A percentile compares a stretch with the other conserved stretches of the same genome.
Conservation (phyloP, 2,113 vertebrate genomes). For the Syrmaticus mikado region DNA sequence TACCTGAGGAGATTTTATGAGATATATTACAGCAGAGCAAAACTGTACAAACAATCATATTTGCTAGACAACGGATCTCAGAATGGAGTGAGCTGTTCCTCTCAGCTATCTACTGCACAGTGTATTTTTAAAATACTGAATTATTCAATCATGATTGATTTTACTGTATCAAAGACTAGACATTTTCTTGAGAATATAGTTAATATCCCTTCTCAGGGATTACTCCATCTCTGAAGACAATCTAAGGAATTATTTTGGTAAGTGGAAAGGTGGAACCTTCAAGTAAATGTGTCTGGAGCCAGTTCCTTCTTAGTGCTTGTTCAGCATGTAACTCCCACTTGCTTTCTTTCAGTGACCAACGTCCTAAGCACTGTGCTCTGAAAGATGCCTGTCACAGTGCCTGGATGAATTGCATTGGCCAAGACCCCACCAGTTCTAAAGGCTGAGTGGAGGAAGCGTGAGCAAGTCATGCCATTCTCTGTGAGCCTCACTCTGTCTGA, state of each 20-base stretch:
- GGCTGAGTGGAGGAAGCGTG: neutral
- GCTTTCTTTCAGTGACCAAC: neutral
- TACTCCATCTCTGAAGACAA: neutral
- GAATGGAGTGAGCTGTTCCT: neutral
- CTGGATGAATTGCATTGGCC: neutral
- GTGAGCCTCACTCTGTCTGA: neutral
- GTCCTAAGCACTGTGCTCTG: neutral
- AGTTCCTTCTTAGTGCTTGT: neutral
- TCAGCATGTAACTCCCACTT: neutral
- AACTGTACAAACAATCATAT: neutral
- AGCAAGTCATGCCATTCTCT: neutral
- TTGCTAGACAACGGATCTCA: neutral
- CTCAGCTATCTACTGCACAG: neutral
- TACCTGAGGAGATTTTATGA: neutral
- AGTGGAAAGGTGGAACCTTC: neutral
- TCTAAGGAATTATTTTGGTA: neutral
- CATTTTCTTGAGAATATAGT: neutral
- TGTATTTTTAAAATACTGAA: neutral
- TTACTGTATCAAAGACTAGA: neutral
- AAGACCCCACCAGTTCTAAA: neutral
- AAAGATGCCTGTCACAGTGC: accelerated
- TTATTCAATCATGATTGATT: neutral
- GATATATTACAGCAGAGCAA: neutral
- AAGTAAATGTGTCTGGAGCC: neutral
- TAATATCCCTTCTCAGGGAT: neutral